phyloP scores from a whole-genome alignment of 2,888 invertebrate genomes.

The Trisateles emortualis region DNA sequence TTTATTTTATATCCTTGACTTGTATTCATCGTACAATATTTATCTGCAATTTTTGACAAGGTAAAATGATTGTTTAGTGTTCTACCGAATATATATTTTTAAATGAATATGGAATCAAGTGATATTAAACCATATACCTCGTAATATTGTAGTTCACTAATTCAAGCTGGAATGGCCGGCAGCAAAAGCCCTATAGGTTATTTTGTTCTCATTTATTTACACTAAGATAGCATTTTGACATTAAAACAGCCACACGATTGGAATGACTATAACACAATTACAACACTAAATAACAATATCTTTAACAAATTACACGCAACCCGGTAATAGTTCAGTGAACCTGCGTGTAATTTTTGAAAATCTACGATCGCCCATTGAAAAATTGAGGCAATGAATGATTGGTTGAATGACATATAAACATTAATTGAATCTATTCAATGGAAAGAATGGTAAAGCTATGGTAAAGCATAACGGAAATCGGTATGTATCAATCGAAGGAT shows the following conservation, averaged over 20 bases:
- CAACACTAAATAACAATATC: background rate
- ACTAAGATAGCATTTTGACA: conserved; percentile 27
- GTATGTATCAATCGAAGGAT: no score
- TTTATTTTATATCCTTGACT: conserved; percentile 72
- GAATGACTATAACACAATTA: conserved; percentile 5
- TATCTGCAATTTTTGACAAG: conserved; percentile 25
- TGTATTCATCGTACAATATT: conserved; percentile 62
- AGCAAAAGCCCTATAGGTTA: conserved; percentile 42
- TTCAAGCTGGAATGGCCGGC: conserved; percentile 41
- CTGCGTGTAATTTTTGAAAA: conserved; percentile 19
- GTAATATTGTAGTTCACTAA: conserved; percentile 12
- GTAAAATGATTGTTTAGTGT: background rate
- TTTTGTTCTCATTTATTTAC: conserved; percentile 20
- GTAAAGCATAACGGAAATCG: conserved; percentile 37
- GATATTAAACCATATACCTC: background rate
- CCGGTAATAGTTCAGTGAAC: conserved; percentile 6
- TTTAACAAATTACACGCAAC: conserved; percentile 4
- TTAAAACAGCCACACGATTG: conserved; percentile 1
- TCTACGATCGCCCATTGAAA: conserved; percentile 28
- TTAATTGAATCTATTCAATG: conserved; percentile 18
- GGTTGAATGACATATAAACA: conserved; percentile 44
- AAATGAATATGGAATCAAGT: background rate
- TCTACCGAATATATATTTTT: background rate
- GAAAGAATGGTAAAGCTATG: no score
- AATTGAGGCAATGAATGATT: conserved; percentile 33